These are phyloP conservation scores for Ameiurus melas DNA, from an alignment of 2,113 vertebrate genomes.

Conservation along the genomic window DNA sequence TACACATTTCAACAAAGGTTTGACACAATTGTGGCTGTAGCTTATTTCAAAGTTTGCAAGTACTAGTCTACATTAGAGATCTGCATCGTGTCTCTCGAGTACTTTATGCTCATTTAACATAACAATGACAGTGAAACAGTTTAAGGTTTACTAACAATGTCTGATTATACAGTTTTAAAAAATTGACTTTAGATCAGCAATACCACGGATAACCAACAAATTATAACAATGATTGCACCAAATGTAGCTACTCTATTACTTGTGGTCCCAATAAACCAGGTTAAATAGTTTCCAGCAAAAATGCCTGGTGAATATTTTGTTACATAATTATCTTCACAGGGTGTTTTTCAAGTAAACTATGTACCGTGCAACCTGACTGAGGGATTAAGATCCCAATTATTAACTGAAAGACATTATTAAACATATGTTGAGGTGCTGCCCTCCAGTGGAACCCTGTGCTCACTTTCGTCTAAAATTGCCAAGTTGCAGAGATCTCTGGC, in stretches of 20 bases:
- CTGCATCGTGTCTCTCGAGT: neutral
- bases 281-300: neutral
- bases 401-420: neutral
- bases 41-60: neutral
- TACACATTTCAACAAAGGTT: slow-evolving; percentile 10
- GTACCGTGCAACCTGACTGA: slow-evolving; percentile 20
- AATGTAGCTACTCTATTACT: slow-evolving; percentile 15
- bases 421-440: slow-evolving; percentile 37
- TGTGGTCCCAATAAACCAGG: neutral
- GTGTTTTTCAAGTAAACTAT: slow-evolving; percentile 49
- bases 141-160: neutral
- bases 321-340: slow-evolving; percentile 26
- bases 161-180: neutral
- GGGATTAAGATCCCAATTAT: neutral
- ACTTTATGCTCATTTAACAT: neutral
- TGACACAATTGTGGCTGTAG: slow-evolving; percentile 1
- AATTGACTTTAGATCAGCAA: neutral
- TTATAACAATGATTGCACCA: slow-evolving; percentile 32
- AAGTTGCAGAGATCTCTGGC: slow-evolving; percentile 86
- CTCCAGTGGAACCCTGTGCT: slow-evolving; percentile 34
- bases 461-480: slow-evolving; percentile 83
- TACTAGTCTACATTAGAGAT: neutral
- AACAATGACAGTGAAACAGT: neutral
- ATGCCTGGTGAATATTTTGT: neutral
- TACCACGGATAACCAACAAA: neutral